Conservation (phyloP, 2,113 vertebrate species). For the Leucopsar rothschildi region DNA sequence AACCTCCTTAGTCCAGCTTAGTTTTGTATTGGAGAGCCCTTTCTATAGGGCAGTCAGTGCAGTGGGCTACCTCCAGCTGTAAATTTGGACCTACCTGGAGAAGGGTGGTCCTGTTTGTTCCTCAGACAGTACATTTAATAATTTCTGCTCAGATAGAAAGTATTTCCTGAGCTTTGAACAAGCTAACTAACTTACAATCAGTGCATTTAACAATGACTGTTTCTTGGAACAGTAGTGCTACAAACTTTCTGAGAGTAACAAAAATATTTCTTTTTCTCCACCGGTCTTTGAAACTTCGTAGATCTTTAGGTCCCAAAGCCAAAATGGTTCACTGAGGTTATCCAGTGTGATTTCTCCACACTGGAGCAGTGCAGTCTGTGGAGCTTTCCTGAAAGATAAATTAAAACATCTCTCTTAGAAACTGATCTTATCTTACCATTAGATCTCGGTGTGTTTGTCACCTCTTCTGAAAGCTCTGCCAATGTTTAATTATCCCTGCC, state of each 20-base stretch:
- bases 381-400: constrained; percentile 1
- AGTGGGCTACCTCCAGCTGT: background rate
- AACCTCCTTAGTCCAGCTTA: background rate
- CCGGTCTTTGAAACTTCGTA: background rate
- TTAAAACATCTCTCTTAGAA: background rate
- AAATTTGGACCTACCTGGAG: background rate
- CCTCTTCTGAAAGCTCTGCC: constrained; percentile 16
- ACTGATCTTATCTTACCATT: constrained; percentile 14
- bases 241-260: background rate
- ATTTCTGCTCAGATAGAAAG: background rate
- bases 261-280: background rate
- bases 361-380: background rate
- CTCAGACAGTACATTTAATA: background rate
- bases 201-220: background rate
- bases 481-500: constrained; percentile 42
- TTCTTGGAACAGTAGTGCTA: background rate
- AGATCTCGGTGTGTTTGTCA: constrained; percentile 29
- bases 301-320: background rate
- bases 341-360: background rate
- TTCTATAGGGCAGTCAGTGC: background rate
- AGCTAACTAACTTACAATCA: background rate
- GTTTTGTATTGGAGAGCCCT: background rate
- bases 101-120: background rate
- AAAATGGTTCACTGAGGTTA: background rate
- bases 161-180: background rate